phyloP scores from a whole-genome alignment of 2,888 invertebrate genomes.

The Acheta domesticus region DNA sequence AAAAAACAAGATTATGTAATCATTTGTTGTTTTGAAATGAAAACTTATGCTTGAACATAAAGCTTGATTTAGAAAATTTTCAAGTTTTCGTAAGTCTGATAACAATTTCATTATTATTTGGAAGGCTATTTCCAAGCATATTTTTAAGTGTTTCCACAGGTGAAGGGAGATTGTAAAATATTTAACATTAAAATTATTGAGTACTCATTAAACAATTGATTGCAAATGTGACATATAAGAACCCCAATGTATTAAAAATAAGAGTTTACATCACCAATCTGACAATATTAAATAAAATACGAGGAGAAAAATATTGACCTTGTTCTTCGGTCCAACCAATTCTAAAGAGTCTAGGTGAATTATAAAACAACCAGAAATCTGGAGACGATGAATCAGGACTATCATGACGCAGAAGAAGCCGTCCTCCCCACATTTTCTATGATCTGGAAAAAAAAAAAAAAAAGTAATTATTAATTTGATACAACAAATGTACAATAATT shows the following conservation, averaged over 20 bases:
- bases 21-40: too few relatives aligned
- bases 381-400: slow-evolving; percentile 49
- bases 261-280: background rate
- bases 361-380: slow-evolving; percentile 59
- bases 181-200: background rate
- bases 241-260: background rate
- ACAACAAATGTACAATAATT: slow-evolving; percentile 35
- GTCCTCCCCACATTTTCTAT: slow-evolving; percentile 67
- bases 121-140: too few relatives aligned
- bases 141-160: too few relatives aligned
- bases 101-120: too few relatives aligned
- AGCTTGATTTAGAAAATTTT: too few relatives aligned
- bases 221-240: background rate
- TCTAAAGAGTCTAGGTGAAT: slow-evolving; percentile 51
- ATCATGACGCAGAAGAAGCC: slow-evolving; percentile 61
- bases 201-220: background rate
- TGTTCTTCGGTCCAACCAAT: slow-evolving; percentile 47
- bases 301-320: slow-evolving; percentile 32
- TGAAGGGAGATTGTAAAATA: background rate
- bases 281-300: background rate
- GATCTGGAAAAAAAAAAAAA: slow-evolving; percentile 50
- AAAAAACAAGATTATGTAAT: too few relatives aligned
- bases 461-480: slow-evolving; percentile 42
- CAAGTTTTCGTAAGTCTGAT: too few relatives aligned
- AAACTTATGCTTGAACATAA: too few relatives aligned